Evolutionary conservation across 2,797 vertebrate genomes (phyloP).

Genomic region (Rhynchonycteris naso): DNA sequence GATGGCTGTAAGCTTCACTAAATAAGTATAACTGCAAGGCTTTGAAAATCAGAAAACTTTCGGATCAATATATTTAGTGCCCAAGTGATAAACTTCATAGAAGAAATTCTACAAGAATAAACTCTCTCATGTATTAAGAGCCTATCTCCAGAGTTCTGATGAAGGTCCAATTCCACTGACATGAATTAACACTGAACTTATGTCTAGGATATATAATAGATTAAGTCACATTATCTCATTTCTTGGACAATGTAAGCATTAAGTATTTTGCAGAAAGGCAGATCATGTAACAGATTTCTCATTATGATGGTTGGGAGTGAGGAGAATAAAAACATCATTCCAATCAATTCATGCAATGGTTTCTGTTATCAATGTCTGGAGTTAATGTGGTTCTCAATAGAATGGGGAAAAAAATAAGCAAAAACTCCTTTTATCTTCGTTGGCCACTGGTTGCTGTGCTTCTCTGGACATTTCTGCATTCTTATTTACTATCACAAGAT

Average conservation of each 20-base stretch:
- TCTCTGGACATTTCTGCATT: background rate
- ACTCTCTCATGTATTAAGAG: constrained; percentile 46
- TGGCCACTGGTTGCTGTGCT: background rate
- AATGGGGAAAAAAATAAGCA: background rate
- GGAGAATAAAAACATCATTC: background rate
- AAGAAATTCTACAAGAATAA: constrained; percentile 50
- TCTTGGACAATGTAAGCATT: constrained; percentile 25
- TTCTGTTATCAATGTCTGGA: background rate
- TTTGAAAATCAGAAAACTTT: constrained; percentile 67
- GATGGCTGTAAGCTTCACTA: constrained; percentile 24
- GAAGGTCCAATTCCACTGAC: background rate
- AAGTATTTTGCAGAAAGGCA: background rate
- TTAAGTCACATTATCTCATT: background rate
- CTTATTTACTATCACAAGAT: background rate
- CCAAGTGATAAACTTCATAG: constrained; percentile 62
- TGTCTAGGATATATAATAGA: background rate
- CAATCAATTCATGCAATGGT: background rate
- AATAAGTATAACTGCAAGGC: constrained; percentile 48
- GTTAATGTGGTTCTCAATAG: background rate
- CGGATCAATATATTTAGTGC: constrained; percentile 48
- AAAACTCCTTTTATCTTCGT: background rate
- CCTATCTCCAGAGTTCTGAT: background rate
- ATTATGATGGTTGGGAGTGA: background rate
- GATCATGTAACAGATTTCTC: background rate
- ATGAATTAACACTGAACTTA: constrained; percentile 43